Evolutionary conservation across 2,113 vertebrate species (phyloP), one percentile per base, ranked within the genome.

Genomic region (Quiscalus mexicanus): DNA sequence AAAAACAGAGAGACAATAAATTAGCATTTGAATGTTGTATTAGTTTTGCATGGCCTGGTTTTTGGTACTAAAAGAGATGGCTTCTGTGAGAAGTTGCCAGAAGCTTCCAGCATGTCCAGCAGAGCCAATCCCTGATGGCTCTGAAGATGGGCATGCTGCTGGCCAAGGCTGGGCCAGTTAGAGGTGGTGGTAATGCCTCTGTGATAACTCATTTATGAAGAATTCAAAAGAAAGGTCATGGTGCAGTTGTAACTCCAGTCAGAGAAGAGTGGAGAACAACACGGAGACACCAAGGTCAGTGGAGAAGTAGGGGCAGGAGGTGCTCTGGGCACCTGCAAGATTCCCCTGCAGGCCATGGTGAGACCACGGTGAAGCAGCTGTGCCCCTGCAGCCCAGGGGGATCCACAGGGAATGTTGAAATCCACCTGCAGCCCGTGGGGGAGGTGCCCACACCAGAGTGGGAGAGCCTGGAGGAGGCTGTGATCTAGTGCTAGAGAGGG

Each of bases 311-410:
- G 55, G 19, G 31, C 1, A 44, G 31, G 33, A 71, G 27, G 3
- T 53, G 39, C 25, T 31, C 25, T 27, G 11, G 37, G 25, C 0
- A 0, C 24, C 1, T 0, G 55, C 24, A 2, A 52, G 37, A 2
- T 62, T 37, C 13, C 37, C 8, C 47, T 44, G 25, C 56, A 35
- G 45, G 7, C 37, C 0, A 0, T 24, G 56, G 45, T 35, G 55
- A 3, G 65, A 15, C 65, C 19, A 8, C 10, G 35, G 55, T 50
- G 55, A 11, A 4, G 44, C 30, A 50, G 35, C 65, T 59, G 23
- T 19, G 35, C 12, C n/a, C 64, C 64, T 55, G 53, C 64, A 49
- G 44, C 19, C 49, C 6, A 0, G 18, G 21, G 27, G 25, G 19
- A 44, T 55, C 21, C 45, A 33, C 2, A 1, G 28, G 73, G 35